Conservation (phyloP, 2,113 vertebrate genomes). For the Strigops habroptila region DNA sequence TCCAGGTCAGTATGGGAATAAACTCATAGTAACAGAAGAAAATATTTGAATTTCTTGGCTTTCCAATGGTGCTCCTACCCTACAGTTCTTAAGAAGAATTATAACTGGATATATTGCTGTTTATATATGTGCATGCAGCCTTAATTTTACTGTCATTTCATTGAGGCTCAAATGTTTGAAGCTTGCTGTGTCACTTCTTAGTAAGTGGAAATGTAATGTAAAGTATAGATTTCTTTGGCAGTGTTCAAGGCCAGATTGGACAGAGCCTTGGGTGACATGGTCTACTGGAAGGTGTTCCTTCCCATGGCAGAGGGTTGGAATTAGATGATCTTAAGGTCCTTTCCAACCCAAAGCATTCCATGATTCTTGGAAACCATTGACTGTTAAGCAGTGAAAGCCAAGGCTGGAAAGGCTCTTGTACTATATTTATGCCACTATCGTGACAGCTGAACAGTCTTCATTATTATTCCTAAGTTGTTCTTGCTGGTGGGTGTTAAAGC, state of each 20-base stretch:
- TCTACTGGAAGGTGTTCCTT: neutral
- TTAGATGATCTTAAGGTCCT: neutral
- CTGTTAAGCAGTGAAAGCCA: neutral
- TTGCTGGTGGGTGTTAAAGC: neutral
- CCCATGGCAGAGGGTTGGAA: neutral
- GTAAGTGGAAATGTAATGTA: neutral
- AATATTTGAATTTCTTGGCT: neutral
- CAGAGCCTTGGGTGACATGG: neutral
- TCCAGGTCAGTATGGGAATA: neutral
- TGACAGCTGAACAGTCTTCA: neutral
- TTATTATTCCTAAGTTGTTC: neutral
- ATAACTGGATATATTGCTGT: neutral
- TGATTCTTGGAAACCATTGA: neutral
- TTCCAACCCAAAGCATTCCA: neutral
- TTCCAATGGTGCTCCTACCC: neutral
- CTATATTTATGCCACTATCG: neutral
- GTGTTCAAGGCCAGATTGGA: neutral
- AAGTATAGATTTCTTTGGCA: neutral
- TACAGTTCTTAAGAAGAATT: neutral
- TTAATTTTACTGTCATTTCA: neutral
- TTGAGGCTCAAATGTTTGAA: neutral
- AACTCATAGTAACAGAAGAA: neutral
- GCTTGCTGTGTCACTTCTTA: neutral
- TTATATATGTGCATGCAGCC: neutral
- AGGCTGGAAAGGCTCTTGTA: neutral